phyloP scores from a whole-genome alignment of 2,113 vertebrate species.

The Cyphotilapia sp. region DNA sequence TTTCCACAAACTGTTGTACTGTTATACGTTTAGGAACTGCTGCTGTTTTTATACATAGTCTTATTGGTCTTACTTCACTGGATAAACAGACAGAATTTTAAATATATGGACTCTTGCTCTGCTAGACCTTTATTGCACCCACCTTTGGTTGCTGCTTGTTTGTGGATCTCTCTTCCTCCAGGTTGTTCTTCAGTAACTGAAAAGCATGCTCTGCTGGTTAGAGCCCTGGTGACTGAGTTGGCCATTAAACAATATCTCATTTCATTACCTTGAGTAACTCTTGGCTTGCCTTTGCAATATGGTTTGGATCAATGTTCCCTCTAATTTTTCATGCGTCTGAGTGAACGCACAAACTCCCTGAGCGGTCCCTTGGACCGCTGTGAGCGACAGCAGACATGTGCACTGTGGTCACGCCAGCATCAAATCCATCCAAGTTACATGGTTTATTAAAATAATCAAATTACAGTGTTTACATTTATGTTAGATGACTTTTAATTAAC shows the following conservation, averaged over 20 bases:
- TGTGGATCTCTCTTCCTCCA: not conserved
- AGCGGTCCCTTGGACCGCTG: fast-evolving
- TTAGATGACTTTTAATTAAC: too few species aligned
- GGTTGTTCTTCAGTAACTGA: not conserved
- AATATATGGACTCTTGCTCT: not conserved
- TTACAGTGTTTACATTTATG: too few species aligned
- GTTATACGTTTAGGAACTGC: not conserved
- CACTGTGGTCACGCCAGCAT: too few species aligned
- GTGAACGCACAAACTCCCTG: too few species aligned
- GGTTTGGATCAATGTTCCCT: too few species aligned
- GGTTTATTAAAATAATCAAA: too few species aligned
- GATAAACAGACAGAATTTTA: not conserved
- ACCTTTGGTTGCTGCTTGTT: not conserved
- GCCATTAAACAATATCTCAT: not conserved
- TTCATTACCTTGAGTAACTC: not conserved
- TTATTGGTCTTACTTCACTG: not conserved
- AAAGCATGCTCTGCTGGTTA: not conserved
- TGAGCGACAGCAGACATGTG: too few species aligned
- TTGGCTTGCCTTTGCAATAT: not conserved
- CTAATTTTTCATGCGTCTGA: too few species aligned
- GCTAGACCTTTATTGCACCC: not conserved
- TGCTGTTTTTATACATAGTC: not conserved
- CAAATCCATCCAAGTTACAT: too few species aligned
- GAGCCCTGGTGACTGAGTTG: not conserved
- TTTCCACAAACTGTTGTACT: not conserved